phyloP scores from a whole-genome alignment of 2,113 vertebrate genomes.

The Struthio camelus region DNA sequence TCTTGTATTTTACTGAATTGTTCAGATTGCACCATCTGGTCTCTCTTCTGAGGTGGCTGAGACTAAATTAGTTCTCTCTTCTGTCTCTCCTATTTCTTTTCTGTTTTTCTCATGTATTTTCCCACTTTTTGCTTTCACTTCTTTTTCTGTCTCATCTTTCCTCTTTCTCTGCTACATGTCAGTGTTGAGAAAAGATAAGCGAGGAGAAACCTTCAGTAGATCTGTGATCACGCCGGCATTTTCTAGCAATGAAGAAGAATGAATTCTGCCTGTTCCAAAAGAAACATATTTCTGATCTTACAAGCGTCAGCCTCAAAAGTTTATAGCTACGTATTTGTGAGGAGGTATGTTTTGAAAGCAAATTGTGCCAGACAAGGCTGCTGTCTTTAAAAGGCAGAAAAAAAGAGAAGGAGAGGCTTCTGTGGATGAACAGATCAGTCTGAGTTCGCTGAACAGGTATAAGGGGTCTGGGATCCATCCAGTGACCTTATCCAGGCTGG shows the following conservation, averaged over 20 bases:
- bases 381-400: neutral
- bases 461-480: neutral
- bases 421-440: neutral
- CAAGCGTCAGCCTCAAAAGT: neutral
- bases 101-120: neutral
- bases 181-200: neutral
- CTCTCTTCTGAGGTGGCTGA: neutral
- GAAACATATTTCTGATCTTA: neutral
- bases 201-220: neutral
- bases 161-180: neutral
- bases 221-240: neutral
- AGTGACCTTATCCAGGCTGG: neutral
- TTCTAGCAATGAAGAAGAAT: fast-evolving
- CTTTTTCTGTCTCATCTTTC: neutral
- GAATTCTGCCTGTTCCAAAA: neutral
- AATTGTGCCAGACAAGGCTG: neutral
- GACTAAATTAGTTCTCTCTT: neutral
- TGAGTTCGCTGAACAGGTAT: neutral
- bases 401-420: neutral
- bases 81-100: neutral
- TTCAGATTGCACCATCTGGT: neutral
- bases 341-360: neutral
- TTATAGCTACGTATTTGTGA: neutral
- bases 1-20: too few species aligned
- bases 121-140: neutral